Conservation (phyloP, 2,797 vertebrate genomes). For the Poliocrania exsul region DNA sequence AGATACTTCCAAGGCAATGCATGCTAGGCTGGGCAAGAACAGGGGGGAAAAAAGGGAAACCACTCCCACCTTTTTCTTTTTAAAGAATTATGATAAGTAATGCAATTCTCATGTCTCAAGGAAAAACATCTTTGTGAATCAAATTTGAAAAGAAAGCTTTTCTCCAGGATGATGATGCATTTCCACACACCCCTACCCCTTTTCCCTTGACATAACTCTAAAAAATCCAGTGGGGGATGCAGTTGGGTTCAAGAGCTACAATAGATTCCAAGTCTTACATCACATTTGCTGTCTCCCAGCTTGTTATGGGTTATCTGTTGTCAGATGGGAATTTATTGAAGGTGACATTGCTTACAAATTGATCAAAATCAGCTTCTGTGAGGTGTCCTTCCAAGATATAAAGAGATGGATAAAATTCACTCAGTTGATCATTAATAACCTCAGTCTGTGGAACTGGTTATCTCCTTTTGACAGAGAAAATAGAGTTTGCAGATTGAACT, state of each 20-base stretch:
- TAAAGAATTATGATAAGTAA: slow-evolving; percentile 55
- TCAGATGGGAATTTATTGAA: slow-evolving; percentile 59
- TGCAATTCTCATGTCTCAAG: slow-evolving; percentile 9
- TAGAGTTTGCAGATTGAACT: slow-evolving; percentile 48
- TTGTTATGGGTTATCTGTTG: slow-evolving; percentile 43
- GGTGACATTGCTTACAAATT: slow-evolving; percentile 63
- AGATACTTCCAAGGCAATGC: not conserved
- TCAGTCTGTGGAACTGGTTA: slow-evolving; percentile 45
- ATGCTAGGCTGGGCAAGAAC: not conserved
- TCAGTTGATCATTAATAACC: slow-evolving; percentile 65
- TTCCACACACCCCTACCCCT: accelerated
- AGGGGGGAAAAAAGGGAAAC: not conserved
- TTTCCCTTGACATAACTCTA: not conserved
- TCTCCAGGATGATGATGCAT: not conserved
- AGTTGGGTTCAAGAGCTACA: not conserved
- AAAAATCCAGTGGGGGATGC: not conserved
- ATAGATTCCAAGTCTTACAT: slow-evolving; percentile 1
- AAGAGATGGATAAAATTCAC: slow-evolving; percentile 66
- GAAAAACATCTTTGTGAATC: not conserved
- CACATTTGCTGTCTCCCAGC: slow-evolving; percentile 28
- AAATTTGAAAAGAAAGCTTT: not conserved
- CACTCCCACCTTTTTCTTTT: slow-evolving; percentile 10
- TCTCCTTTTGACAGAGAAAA: slow-evolving; percentile 58
- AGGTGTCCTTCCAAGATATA: slow-evolving; percentile 45
- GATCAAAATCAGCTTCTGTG: slow-evolving; percentile 58